phyloP scores from a whole-genome alignment of 2,797 vertebrate species.

The Myioborus melanocephalus region DNA sequence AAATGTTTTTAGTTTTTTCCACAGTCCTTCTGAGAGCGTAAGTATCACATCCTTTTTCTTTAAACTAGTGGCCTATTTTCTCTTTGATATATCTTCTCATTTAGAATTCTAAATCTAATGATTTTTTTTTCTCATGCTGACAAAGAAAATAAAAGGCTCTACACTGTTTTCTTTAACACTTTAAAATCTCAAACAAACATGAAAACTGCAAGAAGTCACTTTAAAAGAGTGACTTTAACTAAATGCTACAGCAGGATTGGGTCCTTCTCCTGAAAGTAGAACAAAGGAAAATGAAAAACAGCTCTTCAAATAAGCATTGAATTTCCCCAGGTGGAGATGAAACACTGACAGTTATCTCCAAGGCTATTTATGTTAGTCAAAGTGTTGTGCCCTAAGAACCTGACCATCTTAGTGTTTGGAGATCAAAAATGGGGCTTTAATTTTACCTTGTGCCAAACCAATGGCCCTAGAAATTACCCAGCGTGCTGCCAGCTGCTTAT shows the following conservation, averaged over 20 bases:
- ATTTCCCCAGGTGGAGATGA: background rate
- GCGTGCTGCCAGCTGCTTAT: background rate
- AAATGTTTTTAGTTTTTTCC: background rate
- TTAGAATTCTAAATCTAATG: conserved; percentile 12
- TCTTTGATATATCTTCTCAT: background rate
- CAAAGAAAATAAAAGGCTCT: background rate
- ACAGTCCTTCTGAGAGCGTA: background rate
- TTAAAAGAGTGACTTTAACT: background rate
- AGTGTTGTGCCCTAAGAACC: background rate
- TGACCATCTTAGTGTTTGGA: background rate
- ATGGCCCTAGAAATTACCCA: background rate
- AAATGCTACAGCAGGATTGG: background rate
- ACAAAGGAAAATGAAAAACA: background rate
- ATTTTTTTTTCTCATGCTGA: background rate
- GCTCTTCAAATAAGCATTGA: background rate
- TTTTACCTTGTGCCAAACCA: background rate
- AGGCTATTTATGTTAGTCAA: background rate
- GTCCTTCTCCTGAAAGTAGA: background rate
- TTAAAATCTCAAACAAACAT: background rate
- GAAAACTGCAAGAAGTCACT: background rate
- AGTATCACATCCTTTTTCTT: background rate
- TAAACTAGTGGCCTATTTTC: background rate
- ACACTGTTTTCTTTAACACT: background rate
- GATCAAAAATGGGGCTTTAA: background rate
- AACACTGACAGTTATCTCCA: background rate